Evolutionary conservation across 2,113 vertebrate genomes (phyloP).

Genomic region (Euleptes europaea): DNA sequence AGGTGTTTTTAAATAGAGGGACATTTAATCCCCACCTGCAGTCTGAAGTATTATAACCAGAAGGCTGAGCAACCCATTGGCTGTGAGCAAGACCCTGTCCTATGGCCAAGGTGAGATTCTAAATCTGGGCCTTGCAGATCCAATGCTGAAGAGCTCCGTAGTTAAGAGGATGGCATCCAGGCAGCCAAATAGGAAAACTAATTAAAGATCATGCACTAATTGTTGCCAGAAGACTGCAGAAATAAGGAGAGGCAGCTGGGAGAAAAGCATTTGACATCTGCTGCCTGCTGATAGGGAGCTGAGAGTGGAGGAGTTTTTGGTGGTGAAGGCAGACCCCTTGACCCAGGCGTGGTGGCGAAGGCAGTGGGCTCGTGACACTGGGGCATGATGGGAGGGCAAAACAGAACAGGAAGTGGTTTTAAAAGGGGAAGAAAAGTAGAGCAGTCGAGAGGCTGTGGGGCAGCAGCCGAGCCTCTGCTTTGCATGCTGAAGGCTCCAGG

Average conservation of each 20-base stretch:
- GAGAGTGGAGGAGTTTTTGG: rapidly evolving
- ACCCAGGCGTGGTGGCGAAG: not conserved
- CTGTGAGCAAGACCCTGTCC: not conserved
- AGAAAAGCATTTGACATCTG: not conserved
- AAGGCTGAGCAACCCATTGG: not conserved
- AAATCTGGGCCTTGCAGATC: no score
- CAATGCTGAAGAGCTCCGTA: rapidly evolving
- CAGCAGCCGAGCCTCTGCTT: no score
- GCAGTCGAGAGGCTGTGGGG: no score
- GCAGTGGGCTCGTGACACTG: not conserved
- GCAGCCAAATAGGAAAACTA: conserved; percentile 47
- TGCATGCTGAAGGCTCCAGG: no score
- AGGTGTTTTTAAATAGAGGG: not conserved
- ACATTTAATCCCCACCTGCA: not conserved
- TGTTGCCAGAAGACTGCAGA: not conserved
- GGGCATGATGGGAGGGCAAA: not conserved
- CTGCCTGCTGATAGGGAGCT: not conserved
- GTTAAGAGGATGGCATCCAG: not conserved
- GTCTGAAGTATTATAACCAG: not conserved
- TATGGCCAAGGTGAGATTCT: not conserved
- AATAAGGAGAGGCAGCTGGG: not conserved
- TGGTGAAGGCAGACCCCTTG: not conserved
- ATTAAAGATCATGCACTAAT: conserved; percentile 55
- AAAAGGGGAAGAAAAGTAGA: no score
- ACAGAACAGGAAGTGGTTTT: no score